phyloP scores from a whole-genome alignment of 2,113 vertebrate species.

The Bufo gargarizans region DNA sequence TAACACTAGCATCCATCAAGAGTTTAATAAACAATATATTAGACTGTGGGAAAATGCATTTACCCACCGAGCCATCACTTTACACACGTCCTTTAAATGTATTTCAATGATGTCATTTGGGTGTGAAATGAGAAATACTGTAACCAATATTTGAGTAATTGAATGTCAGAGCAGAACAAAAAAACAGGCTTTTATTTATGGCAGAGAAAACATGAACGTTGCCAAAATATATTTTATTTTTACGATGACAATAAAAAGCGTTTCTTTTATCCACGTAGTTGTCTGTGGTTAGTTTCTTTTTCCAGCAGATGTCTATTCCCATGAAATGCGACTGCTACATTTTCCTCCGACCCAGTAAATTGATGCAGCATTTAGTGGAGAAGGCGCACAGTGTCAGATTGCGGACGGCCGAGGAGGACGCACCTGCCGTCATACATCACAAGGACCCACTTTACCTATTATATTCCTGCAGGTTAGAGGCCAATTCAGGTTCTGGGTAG shows the following conservation, averaged over 20 bases:
- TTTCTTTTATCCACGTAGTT: slow-evolving; percentile 19
- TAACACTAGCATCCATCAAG: not conserved
- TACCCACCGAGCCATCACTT: not conserved
- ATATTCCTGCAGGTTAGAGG: not conserved
- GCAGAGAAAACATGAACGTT: slow-evolving; percentile 15
- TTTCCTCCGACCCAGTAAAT: slow-evolving; percentile 40
- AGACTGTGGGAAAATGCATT: slow-evolving; percentile 1
- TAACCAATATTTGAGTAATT: slow-evolving; percentile 38
- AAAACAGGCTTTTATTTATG: slow-evolving; percentile 19
- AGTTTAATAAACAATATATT: not conserved
- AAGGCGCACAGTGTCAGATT: slow-evolving; percentile 6
- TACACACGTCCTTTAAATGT: not conserved
- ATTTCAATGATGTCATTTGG: slow-evolving; percentile 26
- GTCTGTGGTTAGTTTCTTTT: slow-evolving; percentile 35
- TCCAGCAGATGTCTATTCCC: slow-evolving; percentile 41
- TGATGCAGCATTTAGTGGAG: slow-evolving; percentile 25
- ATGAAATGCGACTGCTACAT: slow-evolving; percentile 46
- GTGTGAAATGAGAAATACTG: slow-evolving; percentile 26
- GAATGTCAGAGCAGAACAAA: slow-evolving; percentile 12
- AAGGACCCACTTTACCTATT: not conserved
- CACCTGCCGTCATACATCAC: slow-evolving; percentile 51
- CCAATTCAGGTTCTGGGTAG: not conserved
- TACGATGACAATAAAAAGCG: slow-evolving; percentile 36
- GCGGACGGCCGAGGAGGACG: not conserved
- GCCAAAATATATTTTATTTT: slow-evolving; percentile 38